These are phyloP conservation scores for Amphibalanus amphitrite DNA, from an alignment of 1,140 invertebrate species.

Conservation along the genomic window DNA sequence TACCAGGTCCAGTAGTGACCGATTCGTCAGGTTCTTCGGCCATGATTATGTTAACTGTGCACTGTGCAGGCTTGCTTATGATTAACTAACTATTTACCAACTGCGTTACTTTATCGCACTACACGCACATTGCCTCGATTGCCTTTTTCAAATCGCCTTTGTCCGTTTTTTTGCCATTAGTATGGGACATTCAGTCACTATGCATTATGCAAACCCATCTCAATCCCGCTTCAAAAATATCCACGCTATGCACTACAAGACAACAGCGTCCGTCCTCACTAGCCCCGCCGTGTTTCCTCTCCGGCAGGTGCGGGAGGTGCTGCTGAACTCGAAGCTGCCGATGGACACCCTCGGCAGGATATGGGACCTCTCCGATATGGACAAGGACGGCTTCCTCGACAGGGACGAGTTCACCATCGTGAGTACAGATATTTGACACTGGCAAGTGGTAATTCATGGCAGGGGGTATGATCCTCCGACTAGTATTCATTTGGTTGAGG, in stretches of 20 bases:
- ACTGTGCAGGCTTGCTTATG: no score
- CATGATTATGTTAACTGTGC: no score
- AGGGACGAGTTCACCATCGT: slow-evolving; percentile 87
- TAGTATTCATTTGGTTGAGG: no score
- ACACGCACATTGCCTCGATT: slow-evolving; percentile 4
- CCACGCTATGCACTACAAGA: not conserved
- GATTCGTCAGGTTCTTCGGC: no score
- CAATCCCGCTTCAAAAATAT: not conserved
- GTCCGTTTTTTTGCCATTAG: not conserved
- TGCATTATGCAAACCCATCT: slow-evolving; percentile 5
- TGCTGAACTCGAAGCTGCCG: slow-evolving; percentile 84
- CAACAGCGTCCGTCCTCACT: slow-evolving; percentile 4
- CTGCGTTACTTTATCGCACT: not conserved
- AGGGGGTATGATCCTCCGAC: no score
- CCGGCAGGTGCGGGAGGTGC: slow-evolving; percentile 54
- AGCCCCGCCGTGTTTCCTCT: not conserved
- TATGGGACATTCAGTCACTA: not conserved
- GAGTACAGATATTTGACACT: no score
- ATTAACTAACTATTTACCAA: no score
- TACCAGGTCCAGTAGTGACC: no score
- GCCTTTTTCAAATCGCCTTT: not conserved
- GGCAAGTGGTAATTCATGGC: no score
- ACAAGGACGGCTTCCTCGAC: slow-evolving; percentile 89
- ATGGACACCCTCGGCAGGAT: slow-evolving; percentile 79
- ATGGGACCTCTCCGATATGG: slow-evolving; percentile 92